These are phyloP conservation scores for Perognathus longimembris DNA, from an alignment of 2,113 vertebrate species.

Conservation along the genomic window DNA sequence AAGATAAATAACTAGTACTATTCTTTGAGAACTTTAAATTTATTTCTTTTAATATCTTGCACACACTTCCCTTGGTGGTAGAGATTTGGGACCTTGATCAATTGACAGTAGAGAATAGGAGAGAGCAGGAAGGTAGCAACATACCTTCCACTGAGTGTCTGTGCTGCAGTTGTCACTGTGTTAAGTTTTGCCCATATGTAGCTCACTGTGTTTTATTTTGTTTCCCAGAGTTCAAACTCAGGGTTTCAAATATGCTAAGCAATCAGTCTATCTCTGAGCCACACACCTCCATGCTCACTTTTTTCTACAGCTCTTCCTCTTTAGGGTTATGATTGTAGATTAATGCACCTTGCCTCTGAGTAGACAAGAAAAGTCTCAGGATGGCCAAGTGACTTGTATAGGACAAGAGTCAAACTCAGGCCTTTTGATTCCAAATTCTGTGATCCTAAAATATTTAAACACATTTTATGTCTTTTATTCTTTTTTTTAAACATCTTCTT, in stretches of 20 bases:
- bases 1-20: background rate
- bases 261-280: background rate
- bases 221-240: background rate
- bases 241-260: background rate
- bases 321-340: background rate
- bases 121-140: background rate
- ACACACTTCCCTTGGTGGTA: background rate
- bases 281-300: background rate
- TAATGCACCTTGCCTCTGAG: background rate
- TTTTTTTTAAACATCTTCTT: background rate
- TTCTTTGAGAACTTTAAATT: constrained; percentile 40
- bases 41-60: background rate
- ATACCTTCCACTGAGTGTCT: background rate
- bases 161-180: background rate
- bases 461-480: background rate
- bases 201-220: background rate
- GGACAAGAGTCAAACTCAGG: constrained; percentile 21
- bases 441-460: background rate
- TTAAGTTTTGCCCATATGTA: background rate
- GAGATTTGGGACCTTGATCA: constrained; percentile 24
- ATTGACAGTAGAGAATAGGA: background rate
- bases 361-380: background rate
- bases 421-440: background rate
- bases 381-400: background rate
- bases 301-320: no score